Evolutionary conservation across 2,888 invertebrate species (phyloP).

Genomic region (Ptilodon capucinus): DNA sequence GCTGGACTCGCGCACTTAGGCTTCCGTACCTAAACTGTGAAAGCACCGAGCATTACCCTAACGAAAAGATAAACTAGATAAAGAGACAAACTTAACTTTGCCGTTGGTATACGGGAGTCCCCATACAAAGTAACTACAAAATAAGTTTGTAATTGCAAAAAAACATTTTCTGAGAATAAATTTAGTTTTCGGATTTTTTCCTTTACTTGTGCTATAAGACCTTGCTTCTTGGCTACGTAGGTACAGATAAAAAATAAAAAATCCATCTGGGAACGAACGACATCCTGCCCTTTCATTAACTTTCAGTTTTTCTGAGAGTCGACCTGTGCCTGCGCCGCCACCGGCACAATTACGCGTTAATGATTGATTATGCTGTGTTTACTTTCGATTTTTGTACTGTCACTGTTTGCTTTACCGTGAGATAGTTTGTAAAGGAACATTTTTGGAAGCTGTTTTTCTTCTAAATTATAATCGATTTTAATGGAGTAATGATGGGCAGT

Average conservation of each 20-base stretch:
- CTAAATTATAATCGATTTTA: neutral
- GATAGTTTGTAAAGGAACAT: slow-evolving; percentile 28
- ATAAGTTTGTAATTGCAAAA: no score
- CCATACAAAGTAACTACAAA: no score
- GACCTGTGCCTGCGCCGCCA: slow-evolving; percentile 27
- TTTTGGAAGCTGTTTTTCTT: neutral
- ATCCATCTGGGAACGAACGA: slow-evolving; percentile 59
- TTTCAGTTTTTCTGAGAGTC: slow-evolving; percentile 56
- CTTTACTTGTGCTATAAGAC: no score
- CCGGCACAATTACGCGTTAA: slow-evolving; percentile 64
- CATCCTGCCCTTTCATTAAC: slow-evolving; percentile 69
- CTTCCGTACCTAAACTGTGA: no score
- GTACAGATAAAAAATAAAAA: slow-evolving; percentile 52
- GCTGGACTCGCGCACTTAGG: no score
- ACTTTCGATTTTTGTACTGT: slow-evolving; percentile 64
- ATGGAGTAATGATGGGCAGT: neutral
- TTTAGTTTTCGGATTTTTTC: no score
- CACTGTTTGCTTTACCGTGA: slow-evolving; percentile 57
- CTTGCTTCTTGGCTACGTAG: slow-evolving; percentile 60
- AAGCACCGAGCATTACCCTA: no score
- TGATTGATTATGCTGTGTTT: slow-evolving; percentile 76
- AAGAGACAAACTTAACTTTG: no score
- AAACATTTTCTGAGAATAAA: no score
- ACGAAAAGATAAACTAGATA: no score
- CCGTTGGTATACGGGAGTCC: no score